Base-by-base conservation (phyloP, 2,888 invertebrate species). In the Eumacrocentrus americanus region DNA sequence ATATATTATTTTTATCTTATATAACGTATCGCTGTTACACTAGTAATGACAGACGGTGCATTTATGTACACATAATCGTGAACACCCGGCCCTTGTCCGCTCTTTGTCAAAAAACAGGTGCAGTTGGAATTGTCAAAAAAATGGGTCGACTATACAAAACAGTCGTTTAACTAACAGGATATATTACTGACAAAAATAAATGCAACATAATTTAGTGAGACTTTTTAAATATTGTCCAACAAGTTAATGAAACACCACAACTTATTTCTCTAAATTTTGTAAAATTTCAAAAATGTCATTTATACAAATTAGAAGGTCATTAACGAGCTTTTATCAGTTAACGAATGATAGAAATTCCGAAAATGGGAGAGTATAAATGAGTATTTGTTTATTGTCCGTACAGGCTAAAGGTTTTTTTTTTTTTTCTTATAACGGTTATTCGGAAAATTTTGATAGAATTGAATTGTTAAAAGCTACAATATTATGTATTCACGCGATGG, bases 51-150 rank as follows among this genome's bases (percentile, higher is more conserved):
- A 76, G 70, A 76, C 74, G 75, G 76, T 78, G 77, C 75, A 74
- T 73, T 73, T 80, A 79, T 80, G 67, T 79, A 80, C 80, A 80
- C 70, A 63, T 74, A 72, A 72, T 75, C 70, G 76, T 74, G 73
- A 74, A 72, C 73, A 74, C 73, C 74, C 71, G 72, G 70, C 70
- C 70, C 73, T 76, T 76, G 73, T 48, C 60, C 37, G 54, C 40
- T 51, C 25, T 51, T 35, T 56, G 6, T 18, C 23, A 35, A 51
- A 62, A 56, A 40, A 35, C 22, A 59, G 40, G 50, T 35, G 47
- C 42, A 20, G 20, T 60, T 25, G 14, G 11, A 11, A 14, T 7
- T 16, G 14, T 2, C 40, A 3, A 5, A 35, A 35, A 12, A 14
- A 12, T 12, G 14, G 14, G 2, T 40, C 12, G 2, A 16, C 3